These are phyloP conservation scores for Gobiocypris rarus DNA, from an alignment of 2,113 vertebrate species.

Conservation along the genomic window DNA sequence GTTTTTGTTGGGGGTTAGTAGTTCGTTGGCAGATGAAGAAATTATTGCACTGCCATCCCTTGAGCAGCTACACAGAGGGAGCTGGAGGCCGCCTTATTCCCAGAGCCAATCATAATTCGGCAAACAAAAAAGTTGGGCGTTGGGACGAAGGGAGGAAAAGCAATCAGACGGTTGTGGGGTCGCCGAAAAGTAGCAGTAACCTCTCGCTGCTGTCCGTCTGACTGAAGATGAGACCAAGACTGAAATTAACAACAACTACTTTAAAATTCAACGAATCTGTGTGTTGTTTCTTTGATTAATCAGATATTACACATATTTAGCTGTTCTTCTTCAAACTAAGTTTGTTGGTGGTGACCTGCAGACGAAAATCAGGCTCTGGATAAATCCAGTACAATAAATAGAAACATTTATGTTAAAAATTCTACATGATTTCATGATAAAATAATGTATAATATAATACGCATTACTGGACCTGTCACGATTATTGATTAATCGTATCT, in stretches of 20 bases:
- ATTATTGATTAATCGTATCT: too few relatives aligned
- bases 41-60: constrained; percentile 59
- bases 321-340: neutral
- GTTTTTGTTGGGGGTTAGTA: constrained; percentile 18
- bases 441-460: too few relatives aligned
- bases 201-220: constrained; percentile 15
- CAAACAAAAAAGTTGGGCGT: constrained; percentile 64
- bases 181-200: constrained; percentile 56
- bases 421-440: too few relatives aligned
- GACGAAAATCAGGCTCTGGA: too few relatives aligned
- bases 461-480: too few relatives aligned
- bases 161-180: constrained; percentile 63
- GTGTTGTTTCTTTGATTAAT: neutral
- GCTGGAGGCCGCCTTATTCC: constrained; percentile 61
- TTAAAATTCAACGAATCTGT: too few relatives aligned
- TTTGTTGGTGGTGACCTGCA: too few relatives aligned
- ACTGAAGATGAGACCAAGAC: constrained; percentile 26
- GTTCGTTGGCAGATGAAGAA: constrained; percentile 37
- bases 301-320: neutral
- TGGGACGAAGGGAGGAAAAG: constrained; percentile 48
- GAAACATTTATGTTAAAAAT: too few relatives aligned
- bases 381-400: too few relatives aligned
- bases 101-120: constrained; percentile 68
- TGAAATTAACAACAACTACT: neutral
- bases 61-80: constrained; percentile 41